Percentiles rank a stretch among this genome's conserved stretches.
These are phyloP conservation scores for Leptarthrus brevirostris DNA, from an alignment of 2,888 invertebrate species.

Conservation along the genomic window DNA sequence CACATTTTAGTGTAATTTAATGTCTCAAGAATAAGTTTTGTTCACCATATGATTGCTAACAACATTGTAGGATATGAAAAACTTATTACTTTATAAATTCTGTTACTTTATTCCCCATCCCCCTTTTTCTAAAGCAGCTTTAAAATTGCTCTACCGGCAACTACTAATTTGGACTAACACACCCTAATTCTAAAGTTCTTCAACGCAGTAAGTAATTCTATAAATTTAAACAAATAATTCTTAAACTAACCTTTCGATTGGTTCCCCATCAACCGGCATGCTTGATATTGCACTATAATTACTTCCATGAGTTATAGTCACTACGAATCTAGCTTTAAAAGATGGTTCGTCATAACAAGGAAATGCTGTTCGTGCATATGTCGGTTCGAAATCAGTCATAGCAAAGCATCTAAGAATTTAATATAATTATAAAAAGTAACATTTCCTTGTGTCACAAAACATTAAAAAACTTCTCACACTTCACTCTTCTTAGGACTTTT, in stretches of 20 bases:
- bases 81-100: too few species aligned
- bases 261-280: conserved; percentile 7
- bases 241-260: conserved; percentile 1
- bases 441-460: background rate
- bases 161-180: too few species aligned
- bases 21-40: too few species aligned
- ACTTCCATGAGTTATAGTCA: background rate
- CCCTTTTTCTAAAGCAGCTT: too few species aligned
- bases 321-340: conserved; percentile 4
- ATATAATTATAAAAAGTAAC: background rate
- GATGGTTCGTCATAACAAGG: conserved; percentile 17
- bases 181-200: too few species aligned
- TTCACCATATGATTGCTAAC: too few species aligned
- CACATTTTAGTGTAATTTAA: too few species aligned
- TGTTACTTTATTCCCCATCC: too few species aligned
- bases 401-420: conserved; percentile 9
- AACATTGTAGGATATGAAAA: too few species aligned
- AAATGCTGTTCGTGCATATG: background rate
- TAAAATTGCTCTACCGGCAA: too few species aligned
- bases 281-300: conserved; percentile 5
- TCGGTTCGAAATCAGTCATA: conserved; percentile 11
- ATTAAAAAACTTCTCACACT: conserved; percentile 59
- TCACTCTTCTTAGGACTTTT: background rate
- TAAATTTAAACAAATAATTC: too few species aligned
- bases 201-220: too few species aligned